Conservation (phyloP, 2,888 invertebrate genomes). For the Onchidella celtica region DNA sequence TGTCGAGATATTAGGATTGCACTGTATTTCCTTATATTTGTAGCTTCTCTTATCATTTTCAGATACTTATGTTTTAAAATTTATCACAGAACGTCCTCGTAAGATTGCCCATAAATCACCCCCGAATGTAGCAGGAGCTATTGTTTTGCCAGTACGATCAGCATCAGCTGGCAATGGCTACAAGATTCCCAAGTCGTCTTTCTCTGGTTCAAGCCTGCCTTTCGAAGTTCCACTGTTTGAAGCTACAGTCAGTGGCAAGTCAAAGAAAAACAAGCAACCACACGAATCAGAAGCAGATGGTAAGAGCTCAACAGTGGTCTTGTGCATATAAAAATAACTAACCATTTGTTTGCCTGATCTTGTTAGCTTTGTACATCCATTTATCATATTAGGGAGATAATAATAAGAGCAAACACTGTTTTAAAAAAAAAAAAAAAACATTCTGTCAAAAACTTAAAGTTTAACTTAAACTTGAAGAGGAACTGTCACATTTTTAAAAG, state of each 20-base stretch:
- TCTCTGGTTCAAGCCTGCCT: background rate
- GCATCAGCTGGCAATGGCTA: conserved; percentile 8
- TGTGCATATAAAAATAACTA: too few relatives aligned
- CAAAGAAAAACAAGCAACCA: background rate
- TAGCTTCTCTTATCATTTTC: background rate
- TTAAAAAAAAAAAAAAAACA: too few relatives aligned
- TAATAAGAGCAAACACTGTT: too few relatives aligned
- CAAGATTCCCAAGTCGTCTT: conserved; percentile 18
- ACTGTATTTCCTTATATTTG: background rate
- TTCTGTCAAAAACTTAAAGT: too few relatives aligned
- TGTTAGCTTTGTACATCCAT: too few relatives aligned
- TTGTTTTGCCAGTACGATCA: conserved; percentile 16
- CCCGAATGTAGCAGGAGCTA: conserved; percentile 29
- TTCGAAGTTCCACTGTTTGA: background rate
- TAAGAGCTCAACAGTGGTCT: background rate
- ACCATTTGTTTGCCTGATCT: too few relatives aligned
- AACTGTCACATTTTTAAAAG: too few relatives aligned
- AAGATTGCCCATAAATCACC: conserved; percentile 35
- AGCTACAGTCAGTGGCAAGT: background rate
- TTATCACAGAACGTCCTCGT: conserved; percentile 30
- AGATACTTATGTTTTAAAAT: too few relatives aligned
- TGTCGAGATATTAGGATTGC: too few relatives aligned
- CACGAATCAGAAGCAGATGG: background rate
- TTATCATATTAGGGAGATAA: too few relatives aligned
- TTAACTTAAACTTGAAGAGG: too few relatives aligned